Conservation (phyloP, 2,888 invertebrate genomes). For the Orchestes rusci region DNA sequence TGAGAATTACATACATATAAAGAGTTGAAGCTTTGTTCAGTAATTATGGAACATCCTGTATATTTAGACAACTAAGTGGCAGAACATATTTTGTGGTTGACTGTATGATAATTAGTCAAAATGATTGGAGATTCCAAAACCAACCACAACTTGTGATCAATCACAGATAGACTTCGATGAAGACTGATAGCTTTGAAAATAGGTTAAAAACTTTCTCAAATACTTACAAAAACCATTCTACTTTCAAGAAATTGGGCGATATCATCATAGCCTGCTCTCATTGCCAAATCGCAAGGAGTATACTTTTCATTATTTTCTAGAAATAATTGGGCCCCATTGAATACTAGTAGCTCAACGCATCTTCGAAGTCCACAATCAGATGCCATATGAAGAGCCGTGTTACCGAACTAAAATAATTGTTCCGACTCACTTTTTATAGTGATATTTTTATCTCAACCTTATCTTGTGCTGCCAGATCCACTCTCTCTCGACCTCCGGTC, state of each 20-base stretch:
- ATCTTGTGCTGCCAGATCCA: slow-evolving; percentile 53
- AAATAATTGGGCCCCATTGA: slow-evolving; percentile 54
- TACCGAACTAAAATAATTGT: slow-evolving; percentile 48
- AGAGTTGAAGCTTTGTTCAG: too few species aligned
- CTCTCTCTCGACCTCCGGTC: slow-evolving; percentile 51
- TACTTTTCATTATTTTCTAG: slow-evolving; percentile 55
- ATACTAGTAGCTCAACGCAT: slow-evolving; percentile 56
- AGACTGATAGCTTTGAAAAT: too few species aligned
- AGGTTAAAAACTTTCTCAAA: too few species aligned
- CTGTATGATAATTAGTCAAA: too few species aligned
- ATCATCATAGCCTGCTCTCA: slow-evolving; percentile 51
- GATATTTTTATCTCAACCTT: slow-evolving; percentile 47
- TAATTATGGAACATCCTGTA: too few species aligned
- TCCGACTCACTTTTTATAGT: too few species aligned
- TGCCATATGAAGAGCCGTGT: slow-evolving; percentile 61
- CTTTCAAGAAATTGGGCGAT: slow-evolving; percentile 59
- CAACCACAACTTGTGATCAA: too few species aligned
- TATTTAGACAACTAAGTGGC: too few species aligned
- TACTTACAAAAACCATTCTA: slow-evolving; percentile 59
- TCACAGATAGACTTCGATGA: too few species aligned
- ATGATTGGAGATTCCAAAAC: too few species aligned
- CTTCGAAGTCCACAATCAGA: slow-evolving; percentile 54
- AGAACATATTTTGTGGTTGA: too few species aligned
- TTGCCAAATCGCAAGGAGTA: slow-evolving; percentile 60
- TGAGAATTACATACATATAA: too few species aligned